Evolutionary conservation across 2,888 invertebrate genomes (phyloP).

Genomic region (Petrolisthes manimaculis): DNA sequence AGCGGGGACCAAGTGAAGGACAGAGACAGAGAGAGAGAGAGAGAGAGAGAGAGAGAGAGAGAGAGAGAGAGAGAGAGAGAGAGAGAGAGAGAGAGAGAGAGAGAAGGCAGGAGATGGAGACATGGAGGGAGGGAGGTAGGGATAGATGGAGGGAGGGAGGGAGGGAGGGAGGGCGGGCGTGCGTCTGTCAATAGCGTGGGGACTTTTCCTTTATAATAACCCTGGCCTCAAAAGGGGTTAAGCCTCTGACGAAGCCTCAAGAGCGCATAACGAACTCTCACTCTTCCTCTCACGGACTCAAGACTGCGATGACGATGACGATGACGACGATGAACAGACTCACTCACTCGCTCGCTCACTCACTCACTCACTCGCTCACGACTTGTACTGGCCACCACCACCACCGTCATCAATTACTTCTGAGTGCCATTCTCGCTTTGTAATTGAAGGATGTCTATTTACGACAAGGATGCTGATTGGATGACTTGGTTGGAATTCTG

Average conservation of each 20-base stretch:
- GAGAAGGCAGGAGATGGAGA: neutral
- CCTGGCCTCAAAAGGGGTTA: constrained; percentile 53
- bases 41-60: neutral
- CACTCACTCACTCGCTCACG: neutral
- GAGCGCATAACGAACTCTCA: constrained; percentile 53
- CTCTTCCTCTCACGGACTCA: constrained; percentile 27
- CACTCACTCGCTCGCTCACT: neutral
- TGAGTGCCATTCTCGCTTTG: constrained; percentile 46
- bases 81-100: neutral
- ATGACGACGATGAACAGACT: too few species aligned
- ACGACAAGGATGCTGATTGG: constrained; percentile 36
- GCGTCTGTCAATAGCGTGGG: constrained; percentile 50
- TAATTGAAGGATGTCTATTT: constrained; percentile 34
- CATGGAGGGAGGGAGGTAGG: neutral
- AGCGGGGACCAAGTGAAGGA: neutral
- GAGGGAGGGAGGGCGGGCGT: constrained; percentile 21
- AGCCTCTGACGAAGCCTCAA: constrained; percentile 36
- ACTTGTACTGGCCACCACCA: constrained; percentile 25
- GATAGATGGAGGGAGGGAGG: neutral
- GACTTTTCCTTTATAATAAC: constrained; percentile 59
- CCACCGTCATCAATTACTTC: constrained; percentile 38
- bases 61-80: neutral
- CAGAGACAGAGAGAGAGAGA: neutral
- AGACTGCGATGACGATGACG: neutral
- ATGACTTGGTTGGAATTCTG: neutral